A percentile compares a stretch with the other conserved stretches of the same genome.
phyloP scores from a whole-genome alignment of 2,113 vertebrate genomes.

The Lichenostomus cassidix region DNA sequence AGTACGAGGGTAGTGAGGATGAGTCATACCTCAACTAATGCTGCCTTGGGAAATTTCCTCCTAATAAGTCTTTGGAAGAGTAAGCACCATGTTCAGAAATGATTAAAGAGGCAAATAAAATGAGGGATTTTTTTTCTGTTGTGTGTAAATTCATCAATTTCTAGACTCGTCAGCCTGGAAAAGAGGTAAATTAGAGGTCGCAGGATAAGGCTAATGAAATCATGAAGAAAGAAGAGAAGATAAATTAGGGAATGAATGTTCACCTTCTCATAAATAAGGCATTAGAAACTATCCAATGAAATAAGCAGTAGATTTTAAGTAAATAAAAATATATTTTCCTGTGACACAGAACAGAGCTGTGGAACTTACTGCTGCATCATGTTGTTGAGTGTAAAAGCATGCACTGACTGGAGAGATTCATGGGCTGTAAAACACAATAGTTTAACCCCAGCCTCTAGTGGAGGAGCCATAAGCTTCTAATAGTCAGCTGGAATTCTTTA shows the following conservation, averaged over 20 bases:
- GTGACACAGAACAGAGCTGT: neutral
- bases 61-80: neutral
- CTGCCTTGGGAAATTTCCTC: neutral
- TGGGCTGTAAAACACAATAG: neutral
- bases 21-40: neutral
- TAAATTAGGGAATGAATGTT: neutral
- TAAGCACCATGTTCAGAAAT: neutral
- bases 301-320: neutral
- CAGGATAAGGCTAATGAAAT: neutral
- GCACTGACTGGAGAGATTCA: neutral
- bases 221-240: neutral
- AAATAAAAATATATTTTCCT: neutral
- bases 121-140: neutral
- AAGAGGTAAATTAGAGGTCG: neutral
- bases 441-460: neutral
- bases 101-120: conserved; percentile 36
- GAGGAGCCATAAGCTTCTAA: neutral
- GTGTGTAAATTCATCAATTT: conserved; percentile 31
- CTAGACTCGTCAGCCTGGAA: neutral
- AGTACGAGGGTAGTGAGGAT: neutral
- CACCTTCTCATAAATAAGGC: neutral
- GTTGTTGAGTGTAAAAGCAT: neutral
- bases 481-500: neutral
- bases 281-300: neutral
- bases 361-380: neutral